Evolutionary conservation across 2,888 invertebrate genomes (phyloP), one percentile per base, ranked within the genome.

Genomic region (Ctenicera cuprea): DNA sequence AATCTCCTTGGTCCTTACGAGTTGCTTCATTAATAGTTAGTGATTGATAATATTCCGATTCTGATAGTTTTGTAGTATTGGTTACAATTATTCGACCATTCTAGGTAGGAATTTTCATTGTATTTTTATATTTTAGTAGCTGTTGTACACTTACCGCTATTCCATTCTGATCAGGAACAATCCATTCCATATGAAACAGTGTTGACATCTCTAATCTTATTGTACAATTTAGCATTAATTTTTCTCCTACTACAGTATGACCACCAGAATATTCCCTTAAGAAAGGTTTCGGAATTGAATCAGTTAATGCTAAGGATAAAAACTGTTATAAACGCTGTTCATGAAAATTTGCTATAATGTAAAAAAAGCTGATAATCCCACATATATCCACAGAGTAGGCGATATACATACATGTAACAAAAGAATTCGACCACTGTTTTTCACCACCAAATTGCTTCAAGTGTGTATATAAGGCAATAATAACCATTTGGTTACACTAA

Each of bases 191-290:
- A 1, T 69, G 66, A 18, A 86, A 81, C n/a, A 33, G 9, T 33
- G 1, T 5, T 14, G 77, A 75, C 7, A 78, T 73, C 38, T 81
- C 82, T 33, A 76, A 63, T 41, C 81, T 77, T 16, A 87, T 78
- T 16, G 76, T 80, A 76, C 88, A 88, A 59, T 80, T 81, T 16
- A 88, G 76, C 2, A 65, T 72, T 20, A 87, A 77, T 22, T 77
- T 76, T 65, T 83, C 80, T 1, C 86, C 87, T 54, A 86, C 79
- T 33, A 83, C 80, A 26, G 85, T 83, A 73, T 86, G 86, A 16
- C 84, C 84, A 68, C 80, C 80, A 50, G 79, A 71, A 61, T 70
- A 50, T 26, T 76, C 74, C 30, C 75, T 73, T 26, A 80, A 68
- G 20, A 69, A 45, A 14, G 82, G 81, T 65, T 77, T 78, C 7